Evolutionary conservation across 2,113 vertebrate genomes (phyloP), one percentile per base, ranked within the genome.

Genomic region (Brachypteracias leptosomus): DNA sequence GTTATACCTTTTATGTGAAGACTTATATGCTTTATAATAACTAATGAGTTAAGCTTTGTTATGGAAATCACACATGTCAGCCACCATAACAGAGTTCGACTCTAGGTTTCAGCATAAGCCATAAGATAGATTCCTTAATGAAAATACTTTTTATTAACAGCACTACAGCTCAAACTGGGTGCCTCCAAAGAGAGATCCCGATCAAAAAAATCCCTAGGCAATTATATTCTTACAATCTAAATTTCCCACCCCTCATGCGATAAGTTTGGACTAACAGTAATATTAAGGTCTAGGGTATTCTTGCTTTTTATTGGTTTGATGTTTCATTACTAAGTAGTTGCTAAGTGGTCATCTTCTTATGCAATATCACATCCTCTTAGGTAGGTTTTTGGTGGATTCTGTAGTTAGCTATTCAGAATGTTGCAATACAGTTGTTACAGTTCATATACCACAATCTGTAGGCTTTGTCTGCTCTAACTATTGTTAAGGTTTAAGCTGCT

Each of bases 1-100:
- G 59, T 87, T 86, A 80, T 54, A 47, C 21, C 28, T 95, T 94
- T 90, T 88, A 74, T 74, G 67, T 72, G 75, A 83, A 89, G 87
- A 88, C 54, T 31, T 87, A 36, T 62, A 46, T 78, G 55, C 55
- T 94, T 89, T 89, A 81, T 36, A 90, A 77, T 65, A 91, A 87
- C 67, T 82, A 88, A 95, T 76, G 80, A 89, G 49, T 73, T 90
- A 44, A 87, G 38, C 26, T 74, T 52, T 85, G 52, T 63, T 81
- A 81, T 35, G 35, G 70, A 92, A 89, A 89, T 89, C 46, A 55
- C 31, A 14, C 26, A 49, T 71, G 28, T 44, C 35, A 89, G 46
- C 57, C 47, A 40, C 28, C 73, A 49, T 13, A 80, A 44, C 29
- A 57, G 12, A 9, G 44, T 55, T 84, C 35, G 35, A 55, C 26